Percentiles rank a stretch among this genome's conserved stretches.
These are phyloP conservation scores for Cyclura pinguis DNA, from an alignment of 2,797 vertebrate species.

Conservation along the genomic window DNA sequence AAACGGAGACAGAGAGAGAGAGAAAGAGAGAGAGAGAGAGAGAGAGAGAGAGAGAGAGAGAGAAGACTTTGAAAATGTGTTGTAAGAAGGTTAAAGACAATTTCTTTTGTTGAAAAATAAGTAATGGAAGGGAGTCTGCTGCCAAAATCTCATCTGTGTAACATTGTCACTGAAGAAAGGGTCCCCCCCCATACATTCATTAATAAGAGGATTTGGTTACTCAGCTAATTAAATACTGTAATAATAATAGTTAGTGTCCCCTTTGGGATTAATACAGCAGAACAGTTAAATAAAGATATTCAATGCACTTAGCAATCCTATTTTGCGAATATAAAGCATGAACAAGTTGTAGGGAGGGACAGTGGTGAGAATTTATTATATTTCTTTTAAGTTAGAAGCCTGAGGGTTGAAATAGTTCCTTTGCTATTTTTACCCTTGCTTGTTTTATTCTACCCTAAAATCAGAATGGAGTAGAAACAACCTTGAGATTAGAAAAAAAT, in stretches of 20 bases:
- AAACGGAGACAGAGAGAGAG: slow-evolving; percentile 61
- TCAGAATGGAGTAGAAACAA: fast-evolving
- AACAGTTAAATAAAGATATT: slow-evolving; percentile 77
- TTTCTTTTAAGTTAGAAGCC: slow-evolving; percentile 70
- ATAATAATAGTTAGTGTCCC: slow-evolving; percentile 77
- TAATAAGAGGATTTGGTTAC: slow-evolving; percentile 79
- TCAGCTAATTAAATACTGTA: slow-evolving; percentile 78
- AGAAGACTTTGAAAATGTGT: slow-evolving; percentile 72
- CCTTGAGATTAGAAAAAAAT: fast-evolving
- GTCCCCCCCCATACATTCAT: slow-evolving; percentile 66
- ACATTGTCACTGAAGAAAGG: slow-evolving; percentile 72
- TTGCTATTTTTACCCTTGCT: slow-evolving; percentile 42
- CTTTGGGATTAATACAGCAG: slow-evolving; percentile 76
- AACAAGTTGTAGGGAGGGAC: slow-evolving; percentile 55
- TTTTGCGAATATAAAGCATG: slow-evolving; percentile 77
- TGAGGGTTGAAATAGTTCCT: slow-evolving; percentile 51
- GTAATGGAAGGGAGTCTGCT: slow-evolving; percentile 74
- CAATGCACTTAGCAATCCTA: slow-evolving; percentile 77
- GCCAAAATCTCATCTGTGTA: slow-evolving; percentile 76
- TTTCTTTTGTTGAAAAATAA: slow-evolving; percentile 75
- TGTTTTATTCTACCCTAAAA: background rate
- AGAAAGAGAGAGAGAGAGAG: slow-evolving; percentile 45
- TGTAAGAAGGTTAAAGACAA: slow-evolving; percentile 76
- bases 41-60: slow-evolving; percentile 52
- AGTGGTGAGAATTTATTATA: slow-evolving; percentile 67